Evolutionary conservation across 2,888 invertebrate species (phyloP).

Genomic region (Ptychoptera albimana): DNA sequence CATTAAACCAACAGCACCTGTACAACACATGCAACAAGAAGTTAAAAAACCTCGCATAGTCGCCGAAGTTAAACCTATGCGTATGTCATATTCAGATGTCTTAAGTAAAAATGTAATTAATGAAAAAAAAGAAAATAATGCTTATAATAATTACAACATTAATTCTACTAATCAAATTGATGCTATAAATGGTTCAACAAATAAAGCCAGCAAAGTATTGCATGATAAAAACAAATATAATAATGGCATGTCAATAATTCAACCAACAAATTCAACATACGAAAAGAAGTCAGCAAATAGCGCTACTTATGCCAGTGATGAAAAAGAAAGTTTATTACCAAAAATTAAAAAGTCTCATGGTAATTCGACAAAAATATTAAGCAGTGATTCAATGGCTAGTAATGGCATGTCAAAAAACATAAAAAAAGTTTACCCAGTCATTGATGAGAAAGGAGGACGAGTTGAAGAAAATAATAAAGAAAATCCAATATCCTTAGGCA

Average conservation of each 20-base stretch:
- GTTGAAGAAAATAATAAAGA: no score
- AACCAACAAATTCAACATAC: background rate
- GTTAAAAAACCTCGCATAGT: slow-evolving; percentile 42
- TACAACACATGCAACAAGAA: slow-evolving; percentile 13
- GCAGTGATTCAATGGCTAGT: no score
- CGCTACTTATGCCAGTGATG: background rate
- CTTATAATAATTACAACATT: background rate
- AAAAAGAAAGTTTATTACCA: background rate
- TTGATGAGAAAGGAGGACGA: no score
- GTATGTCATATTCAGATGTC: slow-evolving; percentile 73
- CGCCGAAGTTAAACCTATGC: slow-evolving; percentile 75
- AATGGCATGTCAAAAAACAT: no score
- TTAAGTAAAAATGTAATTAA: slow-evolving; percentile 46
- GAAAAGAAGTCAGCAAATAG: background rate
- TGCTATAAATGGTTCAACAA: background rate
- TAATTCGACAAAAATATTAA: no score
- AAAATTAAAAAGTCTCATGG: no score
- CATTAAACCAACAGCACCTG: no score
- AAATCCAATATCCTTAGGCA: no score
- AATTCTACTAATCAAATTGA: no score
- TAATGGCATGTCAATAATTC: background rate
- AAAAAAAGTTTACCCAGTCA: no score
- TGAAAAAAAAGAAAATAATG: slow-evolving; percentile 28
- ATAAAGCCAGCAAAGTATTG: background rate
- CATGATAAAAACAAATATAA: background rate